Percentiles rank a stretch among this genome's conserved stretches.
Evolutionary conservation across 1,140 invertebrate genomes (phyloP).

Genomic region (Whitmania pigra): DNA sequence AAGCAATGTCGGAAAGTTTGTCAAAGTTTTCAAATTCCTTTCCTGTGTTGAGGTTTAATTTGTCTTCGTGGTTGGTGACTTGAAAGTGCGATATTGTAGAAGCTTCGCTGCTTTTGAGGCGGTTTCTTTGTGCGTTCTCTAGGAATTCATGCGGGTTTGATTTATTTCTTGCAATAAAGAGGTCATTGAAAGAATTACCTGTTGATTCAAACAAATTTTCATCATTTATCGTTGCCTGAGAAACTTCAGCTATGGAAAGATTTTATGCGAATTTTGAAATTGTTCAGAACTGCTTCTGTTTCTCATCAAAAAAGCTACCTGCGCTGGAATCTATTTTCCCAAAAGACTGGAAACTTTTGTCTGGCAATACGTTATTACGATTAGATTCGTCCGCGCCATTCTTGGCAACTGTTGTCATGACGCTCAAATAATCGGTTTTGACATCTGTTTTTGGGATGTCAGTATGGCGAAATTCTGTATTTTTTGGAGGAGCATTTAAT

Average conservation of each 20-base stretch:
- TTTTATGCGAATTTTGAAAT: not conserved
- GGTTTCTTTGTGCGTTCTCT: not conserved
- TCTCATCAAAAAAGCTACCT: constrained; percentile 7
- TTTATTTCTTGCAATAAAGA: not conserved
- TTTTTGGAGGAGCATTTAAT: no score
- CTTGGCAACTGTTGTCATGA: not conserved
- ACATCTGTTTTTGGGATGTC: no score
- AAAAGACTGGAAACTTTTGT: not conserved
- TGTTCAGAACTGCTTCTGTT: not conserved
- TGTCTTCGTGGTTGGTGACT: not conserved
- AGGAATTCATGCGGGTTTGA: not conserved
- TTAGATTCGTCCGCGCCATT: not conserved
- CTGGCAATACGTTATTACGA: not conserved
- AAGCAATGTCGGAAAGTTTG: no score
- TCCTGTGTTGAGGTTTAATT: not conserved
- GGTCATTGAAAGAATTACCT: not conserved
- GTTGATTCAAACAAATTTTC: not conserved
- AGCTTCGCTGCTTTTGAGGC: not conserved
- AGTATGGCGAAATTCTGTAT: no score
- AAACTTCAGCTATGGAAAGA: not conserved
- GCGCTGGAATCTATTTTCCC: not conserved
- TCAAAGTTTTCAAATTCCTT: not conserved
- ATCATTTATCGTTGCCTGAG: not conserved
- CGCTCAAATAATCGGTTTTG: not conserved
- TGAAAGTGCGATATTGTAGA: not conserved